Percentiles rank a stretch among this genome's conserved stretches.
Evolutionary conservation across 2,797 vertebrate genomes (phyloP).

Genomic region (Pangasius djambal): DNA sequence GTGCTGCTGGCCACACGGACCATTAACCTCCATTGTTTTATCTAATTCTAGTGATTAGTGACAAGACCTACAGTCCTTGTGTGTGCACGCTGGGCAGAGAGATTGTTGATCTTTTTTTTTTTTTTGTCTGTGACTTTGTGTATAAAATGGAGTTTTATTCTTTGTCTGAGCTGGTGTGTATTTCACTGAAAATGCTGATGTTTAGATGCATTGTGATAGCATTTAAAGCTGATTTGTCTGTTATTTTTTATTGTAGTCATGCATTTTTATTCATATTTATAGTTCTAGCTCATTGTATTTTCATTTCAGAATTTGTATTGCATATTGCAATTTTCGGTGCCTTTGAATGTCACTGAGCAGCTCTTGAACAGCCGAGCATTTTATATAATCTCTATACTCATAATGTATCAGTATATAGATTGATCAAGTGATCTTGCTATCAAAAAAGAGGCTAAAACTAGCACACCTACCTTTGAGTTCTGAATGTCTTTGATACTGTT

Average conservation of each 20-base stretch:
- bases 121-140: slow-evolving; percentile 38
- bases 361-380: background rate
- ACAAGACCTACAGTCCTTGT: slow-evolving; percentile 38
- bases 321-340: background rate
- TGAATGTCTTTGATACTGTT: slow-evolving; percentile 37
- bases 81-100: background rate
- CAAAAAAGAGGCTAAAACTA: slow-evolving; percentile 29
- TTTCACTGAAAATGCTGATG: background rate
- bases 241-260: background rate
- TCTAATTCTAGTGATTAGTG: slow-evolving; percentile 59
- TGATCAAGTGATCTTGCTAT: background rate
- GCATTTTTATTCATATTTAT: background rate
- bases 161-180: background rate
- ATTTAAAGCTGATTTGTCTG: background rate
- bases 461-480: slow-evolving; percentile 12
- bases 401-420: background rate
- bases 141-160: slow-evolving; percentile 14
- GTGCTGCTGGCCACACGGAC: slow-evolving; percentile 53
- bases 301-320: background rate
- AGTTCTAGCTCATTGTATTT: background rate
- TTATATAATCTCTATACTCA: background rate
- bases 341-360: background rate
- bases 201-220: background rate
- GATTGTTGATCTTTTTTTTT: slow-evolving; percentile 36
- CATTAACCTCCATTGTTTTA: slow-evolving; percentile 64